Conservation (phyloP, 2,888 invertebrate species). For the Eupithecia abbreviata region DNA sequence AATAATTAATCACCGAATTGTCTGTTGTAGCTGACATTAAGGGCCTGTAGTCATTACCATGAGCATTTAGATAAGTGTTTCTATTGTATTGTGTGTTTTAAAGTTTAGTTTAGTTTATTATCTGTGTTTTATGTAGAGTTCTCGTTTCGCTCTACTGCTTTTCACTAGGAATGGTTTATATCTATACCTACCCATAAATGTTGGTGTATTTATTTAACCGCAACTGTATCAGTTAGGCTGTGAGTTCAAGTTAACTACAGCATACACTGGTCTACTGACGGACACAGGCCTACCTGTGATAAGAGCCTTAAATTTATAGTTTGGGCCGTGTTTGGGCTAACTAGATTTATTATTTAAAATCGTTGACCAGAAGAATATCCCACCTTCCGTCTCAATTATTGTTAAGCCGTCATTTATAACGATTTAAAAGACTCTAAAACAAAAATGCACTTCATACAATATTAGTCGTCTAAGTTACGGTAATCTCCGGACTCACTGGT, state of each 20-base stretch:
- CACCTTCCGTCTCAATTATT: background rate
- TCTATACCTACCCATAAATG: background rate
- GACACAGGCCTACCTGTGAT: no score
- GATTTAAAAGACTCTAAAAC: slow-evolving; percentile 19
- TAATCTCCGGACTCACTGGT: background rate
- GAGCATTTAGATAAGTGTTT: slow-evolving; percentile 30
- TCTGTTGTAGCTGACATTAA: slow-evolving; percentile 25
- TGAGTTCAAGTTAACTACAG: no score
- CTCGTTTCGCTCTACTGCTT: background rate
- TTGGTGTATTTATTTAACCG: background rate
- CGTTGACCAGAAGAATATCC: background rate
- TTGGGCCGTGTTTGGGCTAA: no score
- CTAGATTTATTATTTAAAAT: background rate
- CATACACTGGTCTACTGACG: no score
- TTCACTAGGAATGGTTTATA: background rate
- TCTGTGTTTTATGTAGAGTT: background rate
- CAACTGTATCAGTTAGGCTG: background rate
- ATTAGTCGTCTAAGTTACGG: slow-evolving; percentile 11
- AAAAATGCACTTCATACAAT: slow-evolving; percentile 30
- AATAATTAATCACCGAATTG: slow-evolving; percentile 25
- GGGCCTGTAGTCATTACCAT: slow-evolving; percentile 32
- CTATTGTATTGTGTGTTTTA: slow-evolving; percentile 21
- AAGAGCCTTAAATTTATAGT: no score
- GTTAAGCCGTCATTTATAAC: background rate
- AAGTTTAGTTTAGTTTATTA: slow-evolving; percentile 7